Evolutionary conservation across 2,888 invertebrate genomes (phyloP), one percentile per base, ranked within the genome.

Genomic region (Ophion ventricosus): DNA sequence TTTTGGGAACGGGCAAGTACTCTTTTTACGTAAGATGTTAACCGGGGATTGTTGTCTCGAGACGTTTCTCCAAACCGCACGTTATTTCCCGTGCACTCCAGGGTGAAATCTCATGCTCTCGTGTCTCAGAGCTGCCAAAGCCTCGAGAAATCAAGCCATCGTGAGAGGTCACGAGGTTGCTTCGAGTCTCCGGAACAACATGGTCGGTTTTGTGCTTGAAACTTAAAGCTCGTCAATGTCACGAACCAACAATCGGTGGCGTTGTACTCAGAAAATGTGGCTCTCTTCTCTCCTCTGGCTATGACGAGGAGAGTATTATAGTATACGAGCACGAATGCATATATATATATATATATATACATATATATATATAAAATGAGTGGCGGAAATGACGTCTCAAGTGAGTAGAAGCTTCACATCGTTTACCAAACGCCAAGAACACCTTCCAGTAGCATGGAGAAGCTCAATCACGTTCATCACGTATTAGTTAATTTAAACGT

Each of bases 221-320:
- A 67, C 76, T 67, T 63, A 56, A 74, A 61, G 66, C 80, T 67
- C 76, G 73, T 86, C 86, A 85, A 83, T 80, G 85, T 85, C 83
- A 85, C 81, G 25, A 29, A 35, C 72, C 81, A 82, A 76, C 80
- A 80, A 82, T 82, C 72, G 75, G 67, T 80, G 80, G 73, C 64
- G 83, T 80, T 72, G 69, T 83, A 43, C 80, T 67, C 78, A n/a
- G 4, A 23, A 26, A 49, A 63, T n/a, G 43, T 11, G 26, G 11
- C 10, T 14, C 23, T 49, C 25, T 26, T 25, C n/a, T 40, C 17
- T 17, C 29, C 25, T 26, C 26, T 49, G 10, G n/a, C 26, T 49
- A n/a, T 26, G 26, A 10, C 26, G 25, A 54, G n/a, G 11, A 29
- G 26, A 61, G 10, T 4, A 11, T 61, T 17, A 20, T 61, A 25